These are phyloP conservation scores for Cliona cf. orientalis DNA, from an alignment of 37 sponge, comb jelly and placozoan genomes.

Conservation along the genomic window DNA sequence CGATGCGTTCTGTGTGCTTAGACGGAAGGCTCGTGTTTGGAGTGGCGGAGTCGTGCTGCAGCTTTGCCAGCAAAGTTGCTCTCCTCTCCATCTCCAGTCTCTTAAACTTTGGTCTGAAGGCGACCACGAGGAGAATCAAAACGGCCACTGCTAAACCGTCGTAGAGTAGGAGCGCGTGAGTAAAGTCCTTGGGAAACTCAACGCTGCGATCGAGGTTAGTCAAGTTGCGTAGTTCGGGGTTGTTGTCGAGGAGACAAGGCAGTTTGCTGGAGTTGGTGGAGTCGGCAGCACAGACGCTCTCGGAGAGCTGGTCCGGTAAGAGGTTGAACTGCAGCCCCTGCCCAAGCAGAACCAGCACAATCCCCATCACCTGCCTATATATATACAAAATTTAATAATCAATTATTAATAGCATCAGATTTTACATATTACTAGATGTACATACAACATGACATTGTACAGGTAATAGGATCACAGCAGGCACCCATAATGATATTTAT, in stretches of 20 bases:
- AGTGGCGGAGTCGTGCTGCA: no score
- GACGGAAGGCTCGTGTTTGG: no score
- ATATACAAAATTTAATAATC: no score
- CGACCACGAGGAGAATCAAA: neutral
- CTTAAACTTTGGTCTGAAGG: slow-evolving; percentile 72
- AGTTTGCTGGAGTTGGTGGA: slow-evolving; percentile 1
- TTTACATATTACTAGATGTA: no score
- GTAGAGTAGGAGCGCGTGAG: slow-evolving; percentile 40
- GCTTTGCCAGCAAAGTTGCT: no score
- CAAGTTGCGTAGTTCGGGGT: neutral
- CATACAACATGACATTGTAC: no score
- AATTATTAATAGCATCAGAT: no score
- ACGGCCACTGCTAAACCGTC: neutral
- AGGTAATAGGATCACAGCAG: no score
- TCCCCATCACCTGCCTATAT: slow-evolving; percentile 52
- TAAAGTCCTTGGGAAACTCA: slow-evolving; percentile 46
- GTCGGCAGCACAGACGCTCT: neutral
- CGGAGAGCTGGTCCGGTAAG: neutral
- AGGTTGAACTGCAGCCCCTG: slow-evolving; percentile 1
- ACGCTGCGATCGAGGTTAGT: neutral
- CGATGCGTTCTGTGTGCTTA: no score
- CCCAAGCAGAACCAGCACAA: slow-evolving; percentile 40
- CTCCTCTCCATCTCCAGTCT: slow-evolving; percentile 63
- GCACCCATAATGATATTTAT: no score
- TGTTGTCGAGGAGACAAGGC: neutral